Evolutionary conservation across 2,888 invertebrate species (phyloP).

Genomic region (Zeuzera pyrina): DNA sequence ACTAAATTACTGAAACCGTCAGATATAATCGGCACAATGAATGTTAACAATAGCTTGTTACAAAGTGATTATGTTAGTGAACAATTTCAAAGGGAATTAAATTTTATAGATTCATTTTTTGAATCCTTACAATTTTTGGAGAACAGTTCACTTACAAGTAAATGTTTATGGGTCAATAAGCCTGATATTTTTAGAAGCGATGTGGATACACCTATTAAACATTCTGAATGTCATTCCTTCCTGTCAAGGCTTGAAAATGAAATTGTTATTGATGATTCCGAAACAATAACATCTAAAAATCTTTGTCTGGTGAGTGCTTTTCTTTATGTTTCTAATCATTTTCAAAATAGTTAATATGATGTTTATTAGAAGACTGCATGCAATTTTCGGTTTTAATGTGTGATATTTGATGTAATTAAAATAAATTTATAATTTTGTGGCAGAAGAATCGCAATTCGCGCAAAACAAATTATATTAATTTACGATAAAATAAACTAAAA

Average conservation of each 20-base stretch:
- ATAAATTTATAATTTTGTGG: no score
- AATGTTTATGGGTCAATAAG: constrained; percentile 21
- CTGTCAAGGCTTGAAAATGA: constrained; percentile 50
- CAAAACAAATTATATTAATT: no score
- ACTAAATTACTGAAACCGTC: constrained; percentile 60
- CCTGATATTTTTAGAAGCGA: constrained; percentile 21
- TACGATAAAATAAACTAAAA: no score
- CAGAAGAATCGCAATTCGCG: no score
- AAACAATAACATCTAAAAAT: constrained; percentile 67
- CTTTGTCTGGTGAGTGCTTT: constrained; percentile 66
- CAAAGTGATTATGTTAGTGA: constrained; percentile 50
- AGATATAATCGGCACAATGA: constrained; percentile 59
- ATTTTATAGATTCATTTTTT: constrained; percentile 65
- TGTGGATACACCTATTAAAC: constrained; percentile 33
- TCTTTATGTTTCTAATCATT: constrained; percentile 50
- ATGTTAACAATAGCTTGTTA: constrained; percentile 40
- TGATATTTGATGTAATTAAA: no score
- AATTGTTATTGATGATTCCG: constrained; percentile 38
- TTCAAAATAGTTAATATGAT: constrained; percentile 10
- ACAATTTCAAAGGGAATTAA: constrained; percentile 60
- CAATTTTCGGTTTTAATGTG: no score
- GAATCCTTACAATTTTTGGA: constrained; percentile 63
- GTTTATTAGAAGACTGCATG: no score
- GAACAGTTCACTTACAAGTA: constrained; percentile 42
- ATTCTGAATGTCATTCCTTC: constrained; percentile 41